These are phyloP conservation scores for Melopsittacus undulatus DNA, from an alignment of 2,797 vertebrate genomes.

Conservation along the genomic window DNA sequence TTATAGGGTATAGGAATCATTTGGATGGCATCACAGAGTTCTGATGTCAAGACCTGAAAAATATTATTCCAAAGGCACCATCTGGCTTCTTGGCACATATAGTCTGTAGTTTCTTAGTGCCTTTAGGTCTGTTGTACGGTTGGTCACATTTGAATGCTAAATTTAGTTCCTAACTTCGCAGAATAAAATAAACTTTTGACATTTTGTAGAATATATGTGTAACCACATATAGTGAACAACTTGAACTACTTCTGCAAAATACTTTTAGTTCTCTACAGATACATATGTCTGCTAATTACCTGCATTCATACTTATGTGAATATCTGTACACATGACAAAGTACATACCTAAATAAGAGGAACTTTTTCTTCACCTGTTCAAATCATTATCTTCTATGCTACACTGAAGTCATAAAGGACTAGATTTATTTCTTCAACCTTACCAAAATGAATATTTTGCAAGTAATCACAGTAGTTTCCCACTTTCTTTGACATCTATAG, in stretches of 20 bases:
- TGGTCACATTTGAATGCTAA: conserved; percentile 52
- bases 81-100: conserved; percentile 75
- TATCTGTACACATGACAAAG: neutral
- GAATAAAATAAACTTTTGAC: conserved; percentile 45
- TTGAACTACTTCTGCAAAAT: neutral
- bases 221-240: neutral
- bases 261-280: neutral
- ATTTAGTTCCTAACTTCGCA: conserved; percentile 43
- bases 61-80: conserved; percentile 72
- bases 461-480: neutral
- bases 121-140: conserved; percentile 34
- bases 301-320: neutral
- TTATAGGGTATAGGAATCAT: conserved; percentile 42
- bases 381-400: neutral
- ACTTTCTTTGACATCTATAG: neutral
- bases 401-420: neutral
- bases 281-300: neutral
- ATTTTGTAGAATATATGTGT: conserved; percentile 8
- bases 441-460: neutral
- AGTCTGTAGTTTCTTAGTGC: conserved; percentile 51
- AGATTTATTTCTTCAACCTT: neutral
- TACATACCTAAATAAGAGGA: neutral
- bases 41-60: conserved; percentile 61
- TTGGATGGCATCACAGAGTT: conserved; percentile 59
- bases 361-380: neutral